Evolutionary conservation across 2,113 vertebrate species (phyloP), one percentile per base, ranked within the genome.

Genomic region (Perccottus glenii): DNA sequence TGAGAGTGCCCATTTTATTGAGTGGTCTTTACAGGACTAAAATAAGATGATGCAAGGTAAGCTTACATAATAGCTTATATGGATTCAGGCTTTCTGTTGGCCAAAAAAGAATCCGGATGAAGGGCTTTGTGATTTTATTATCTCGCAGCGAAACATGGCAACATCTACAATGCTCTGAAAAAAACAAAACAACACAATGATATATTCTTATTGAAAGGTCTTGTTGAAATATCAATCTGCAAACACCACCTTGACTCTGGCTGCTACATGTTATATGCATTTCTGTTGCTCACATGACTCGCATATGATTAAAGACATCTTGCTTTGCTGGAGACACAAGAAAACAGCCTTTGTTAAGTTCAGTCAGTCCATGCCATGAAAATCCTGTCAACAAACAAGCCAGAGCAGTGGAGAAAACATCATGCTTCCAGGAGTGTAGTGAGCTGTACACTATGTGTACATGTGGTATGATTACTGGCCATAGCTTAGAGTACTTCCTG

Each of bases 1-100:
- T 76, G 80, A 81, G 44, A 60, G 59, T 80, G 73, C n/a, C 46
- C 64, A n/a, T n/a, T 73, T 68, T 61, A 75, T 48, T 70, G 57
- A 73, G 46, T 52, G 67, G 55, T 62, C 58, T 69, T 66, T 43
- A 56, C 65, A 62, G 53, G 45, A 35, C 50, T 43, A 57, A 76
- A 67, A 78, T 62, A 42, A 68, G 27, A 64, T 71, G 70, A 75
- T 73, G 75, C 79, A 59, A 72, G 70, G 61, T 51, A 70, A 5
- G 9, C 50, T 81, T 66, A 38, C 27, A 48, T 67, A 73, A 82
- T 35, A 47, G 46, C 50, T 77, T 57, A 77, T 11, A 78, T n/a
- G 57, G 32, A 65, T 53, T 56, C 15, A 3, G 32, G 56, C 53
- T 8, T 51, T 42, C 67, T 43, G 42, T 38, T 71, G 52, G 38